These are phyloP conservation scores for Rhamnusium bicolor DNA, from an alignment of 2,888 invertebrate species.

Conservation along the genomic window DNA sequence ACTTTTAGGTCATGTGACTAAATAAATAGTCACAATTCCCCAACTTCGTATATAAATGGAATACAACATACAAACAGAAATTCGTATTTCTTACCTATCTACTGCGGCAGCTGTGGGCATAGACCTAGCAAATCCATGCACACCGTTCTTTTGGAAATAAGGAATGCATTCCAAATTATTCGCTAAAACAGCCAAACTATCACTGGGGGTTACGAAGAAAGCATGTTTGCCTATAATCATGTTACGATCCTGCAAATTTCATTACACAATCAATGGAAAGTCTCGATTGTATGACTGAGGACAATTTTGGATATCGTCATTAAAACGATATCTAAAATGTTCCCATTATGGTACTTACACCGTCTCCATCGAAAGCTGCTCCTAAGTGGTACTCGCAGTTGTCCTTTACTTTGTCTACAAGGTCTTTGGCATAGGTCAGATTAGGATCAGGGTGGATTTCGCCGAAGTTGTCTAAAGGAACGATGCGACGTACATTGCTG, in stretches of 20 bases:
- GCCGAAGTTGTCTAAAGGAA: slow-evolving; percentile 94
- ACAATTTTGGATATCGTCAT: too few relatives aligned
- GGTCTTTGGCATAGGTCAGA: slow-evolving; percentile 85
- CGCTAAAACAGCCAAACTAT: slow-evolving; percentile 95
- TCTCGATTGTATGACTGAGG: too few relatives aligned
- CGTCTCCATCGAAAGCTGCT: slow-evolving; percentile 99
- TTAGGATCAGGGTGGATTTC: slow-evolving; percentile 98
- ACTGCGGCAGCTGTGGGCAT: slow-evolving; percentile 99
- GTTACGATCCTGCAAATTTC: slow-evolving; percentile 88
- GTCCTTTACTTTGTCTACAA: slow-evolving; percentile 77
- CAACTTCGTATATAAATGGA: too few relatives aligned
- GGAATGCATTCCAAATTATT: slow-evolving; percentile 93
- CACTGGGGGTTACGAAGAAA: slow-evolving; percentile 98
- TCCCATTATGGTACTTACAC: slow-evolving; percentile 74
- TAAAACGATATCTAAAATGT: too few relatives aligned
- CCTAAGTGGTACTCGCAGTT: slow-evolving; percentile 83
- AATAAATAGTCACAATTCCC: too few relatives aligned
- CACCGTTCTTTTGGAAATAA: slow-evolving; percentile 89
- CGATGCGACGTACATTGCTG: slow-evolving; percentile 81
- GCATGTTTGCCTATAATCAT: slow-evolving; percentile 97
- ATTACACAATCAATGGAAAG: too few relatives aligned
- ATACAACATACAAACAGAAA: too few relatives aligned
- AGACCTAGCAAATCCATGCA: slow-evolving; percentile 93
- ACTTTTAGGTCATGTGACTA: too few relatives aligned
- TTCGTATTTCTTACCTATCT: slow-evolving; percentile 75